Evolutionary conservation across 2,797 vertebrate genomes (phyloP), one percentile per base, ranked within the genome.

Genomic region (Mormyrops boulengeri): DNA sequence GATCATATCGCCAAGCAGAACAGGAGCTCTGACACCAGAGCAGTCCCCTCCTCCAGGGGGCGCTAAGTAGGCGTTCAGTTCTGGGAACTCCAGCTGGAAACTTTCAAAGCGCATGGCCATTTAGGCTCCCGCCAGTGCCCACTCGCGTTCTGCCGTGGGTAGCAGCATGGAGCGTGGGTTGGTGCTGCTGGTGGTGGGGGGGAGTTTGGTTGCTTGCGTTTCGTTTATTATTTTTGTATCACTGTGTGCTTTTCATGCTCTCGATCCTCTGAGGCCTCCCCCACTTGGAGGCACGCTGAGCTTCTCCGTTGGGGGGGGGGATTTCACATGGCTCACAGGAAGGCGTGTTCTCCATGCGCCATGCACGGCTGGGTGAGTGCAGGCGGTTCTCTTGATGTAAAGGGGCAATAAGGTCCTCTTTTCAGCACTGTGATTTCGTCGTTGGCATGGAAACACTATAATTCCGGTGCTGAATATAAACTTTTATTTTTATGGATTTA

Each of bases 381-480:
- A 4, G 26, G 50, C 53, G 34, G 17, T 34, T 57, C 85, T 53
- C 50, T 22, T 34, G 50, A 53, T 7, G 38, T 53, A 60, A 41
- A 38, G 85, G 52, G 49, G 50, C 5, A 11, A 38, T 60, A 87
- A 60, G 50, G 53, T 11, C 53, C 11, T 30, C 52, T 60, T 4
- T 55, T 41, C 34, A 12, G 52, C 14, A 1, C 53, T n/a, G 26
- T 38, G 34, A 52, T 26, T 60, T 60, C 1, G 34, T 41, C 50
- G 85, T 87, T 57, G 85, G 85, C 85, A 87, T 87, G 85, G 85
- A 53, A 87, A 87, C 85, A n/a, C 26, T 57, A 26, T 53, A 55
- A 52, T 85, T 55, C 49, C 2, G 6, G 22, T 38, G 14, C 49
- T 38, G 11, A 34, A 38, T 57, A 30, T 53, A 57, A 57, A 87